Evolutionary conservation across 2,113 vertebrate species (phyloP).

Genomic region (Sander vitreus): DNA sequence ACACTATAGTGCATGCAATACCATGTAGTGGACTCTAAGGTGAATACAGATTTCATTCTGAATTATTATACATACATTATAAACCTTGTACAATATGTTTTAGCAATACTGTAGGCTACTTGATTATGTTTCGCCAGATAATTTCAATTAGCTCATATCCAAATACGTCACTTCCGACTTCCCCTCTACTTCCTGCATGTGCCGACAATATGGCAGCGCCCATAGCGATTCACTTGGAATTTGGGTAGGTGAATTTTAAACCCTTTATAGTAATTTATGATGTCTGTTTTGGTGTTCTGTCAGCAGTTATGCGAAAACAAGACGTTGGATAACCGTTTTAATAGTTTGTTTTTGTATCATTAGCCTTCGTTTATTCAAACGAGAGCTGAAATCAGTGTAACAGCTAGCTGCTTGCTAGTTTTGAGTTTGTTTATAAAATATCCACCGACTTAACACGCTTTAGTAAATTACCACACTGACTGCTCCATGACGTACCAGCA

Average conservation of each 20-base stretch:
- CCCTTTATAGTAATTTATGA: rapidly evolving
- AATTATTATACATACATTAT: background rate
- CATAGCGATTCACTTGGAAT: slow-evolving; percentile 90
- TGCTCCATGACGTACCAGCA: background rate
- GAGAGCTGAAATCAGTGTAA: background rate
- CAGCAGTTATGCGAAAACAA: rapidly evolving
- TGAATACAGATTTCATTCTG: background rate
- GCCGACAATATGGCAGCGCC: slow-evolving; percentile 91
- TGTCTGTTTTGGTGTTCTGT: rapidly evolving
- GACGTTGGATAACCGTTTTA: rapidly evolving
- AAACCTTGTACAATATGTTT: background rate
- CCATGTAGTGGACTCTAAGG: background rate
- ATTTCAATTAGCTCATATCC: rapidly evolving
- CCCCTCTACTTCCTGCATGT: slow-evolving; percentile 67
- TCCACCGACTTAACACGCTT: background rate
- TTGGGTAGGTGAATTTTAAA: slow-evolving; percentile 86
- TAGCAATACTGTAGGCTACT: background rate
- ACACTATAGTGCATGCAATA: too few relatives aligned
- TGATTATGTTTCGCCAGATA: background rate
- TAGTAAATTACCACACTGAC: background rate
- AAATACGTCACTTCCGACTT: slow-evolving; percentile 68
- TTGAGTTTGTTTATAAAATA: slow-evolving; percentile 23
- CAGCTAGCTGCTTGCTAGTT: background rate
- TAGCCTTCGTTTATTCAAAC: background rate
- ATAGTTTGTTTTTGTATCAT: rapidly evolving